Evolutionary conservation across 2,797 vertebrate species (phyloP), one percentile per base, ranked within the genome.

Genomic region (Sebastes hubbsi): DNA sequence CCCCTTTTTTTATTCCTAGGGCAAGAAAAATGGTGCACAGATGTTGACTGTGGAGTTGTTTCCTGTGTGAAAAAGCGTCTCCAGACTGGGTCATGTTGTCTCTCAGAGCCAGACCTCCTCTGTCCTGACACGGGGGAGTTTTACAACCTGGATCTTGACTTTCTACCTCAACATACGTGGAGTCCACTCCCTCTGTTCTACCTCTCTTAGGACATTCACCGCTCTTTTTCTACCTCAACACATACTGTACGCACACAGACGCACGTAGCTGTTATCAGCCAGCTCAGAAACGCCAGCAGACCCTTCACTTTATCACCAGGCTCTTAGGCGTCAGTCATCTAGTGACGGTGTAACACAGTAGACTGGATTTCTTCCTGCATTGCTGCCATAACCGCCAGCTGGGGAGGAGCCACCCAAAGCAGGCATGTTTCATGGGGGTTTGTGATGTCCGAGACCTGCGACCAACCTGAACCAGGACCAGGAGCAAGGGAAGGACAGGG

Each of bases 361-460:
- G n/a, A 70, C 65, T 49, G 46, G 72, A 49, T 78, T 67, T 78
- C 72, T 68, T 79, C 67, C 56, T 32, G 75, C 68, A 42, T n/a
- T 5, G 27, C 63, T n/a, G 52, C 69, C 38, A 18, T 59, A 62
- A 30, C 29, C 30, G 4, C 22, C 25, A 9, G 10, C 49, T 67
- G n/a, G 34, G 70, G 66, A 65, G 77, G 81, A 73, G 77, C 59
- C 66, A n/a, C 78, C 69, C 5, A 7, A 32, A 79, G 71, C 83
- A 63, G 68, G 71, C 77, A 94, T 94, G 94, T 70, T 52, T 10
- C 68, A 1, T 5, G 22, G 36, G 14, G 4, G 60, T 84, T 85
- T 94, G 95, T 97, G 91, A 98, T 97, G 97, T 97, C 94, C 91
- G 92, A 95, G 74, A 72, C 95, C 95, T 63, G 69, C 24, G 20